Evolutionary conservation across 1,140 invertebrate species (phyloP), one percentile per base, ranked within the genome.

Genomic region (Eufriesea mexicana): DNA sequence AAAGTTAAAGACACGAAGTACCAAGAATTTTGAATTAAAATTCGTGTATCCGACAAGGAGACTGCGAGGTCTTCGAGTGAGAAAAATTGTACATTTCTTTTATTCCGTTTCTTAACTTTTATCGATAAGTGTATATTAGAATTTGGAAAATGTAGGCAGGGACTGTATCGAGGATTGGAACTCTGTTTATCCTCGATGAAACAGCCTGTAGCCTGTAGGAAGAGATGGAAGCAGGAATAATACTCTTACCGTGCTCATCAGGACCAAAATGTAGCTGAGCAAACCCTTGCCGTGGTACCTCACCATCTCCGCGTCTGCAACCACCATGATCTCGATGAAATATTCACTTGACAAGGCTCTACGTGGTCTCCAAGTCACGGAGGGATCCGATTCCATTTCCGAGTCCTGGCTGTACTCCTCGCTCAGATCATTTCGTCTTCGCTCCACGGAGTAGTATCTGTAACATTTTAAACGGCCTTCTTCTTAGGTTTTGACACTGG

Each of bases 301-400:
- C 2, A 95, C 91, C 97, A 98, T 98, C 89, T 96, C 97, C 20
- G 93, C 92, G 91, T 98, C 98, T 47, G 97, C 97, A 6, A 97
- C 97, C 12, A 98, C 95, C 92, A 98, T 95, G 51, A 98, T 95
- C 93, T 98, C 97, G 55, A 98, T 95, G 87, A 96, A 97, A 91
- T 97, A 96, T 85, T 96, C 95, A 86, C 95, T 94, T 23, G 96
- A 95, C 67, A 92, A 79, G 66, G 92, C 91, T 81, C 91, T 91
- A 51, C 90, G 90, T 20, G 90, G 84, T 85, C 92, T 89, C 92
- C 91, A 92, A 64, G 88, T 84, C 55, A 86, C 82, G 74, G 87
- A 90, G 57, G 85, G 87, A 85, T 88, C 84, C 84, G 85, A 73
- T 68, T 90, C 83, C 88, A 89, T 81, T 82, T 90, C 83, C 71